A percentile compares a stretch with the other conserved stretches of the same genome.
Conservation (phyloP, 2,888 invertebrate species). For the Onthophagus sagittarius region DNA sequence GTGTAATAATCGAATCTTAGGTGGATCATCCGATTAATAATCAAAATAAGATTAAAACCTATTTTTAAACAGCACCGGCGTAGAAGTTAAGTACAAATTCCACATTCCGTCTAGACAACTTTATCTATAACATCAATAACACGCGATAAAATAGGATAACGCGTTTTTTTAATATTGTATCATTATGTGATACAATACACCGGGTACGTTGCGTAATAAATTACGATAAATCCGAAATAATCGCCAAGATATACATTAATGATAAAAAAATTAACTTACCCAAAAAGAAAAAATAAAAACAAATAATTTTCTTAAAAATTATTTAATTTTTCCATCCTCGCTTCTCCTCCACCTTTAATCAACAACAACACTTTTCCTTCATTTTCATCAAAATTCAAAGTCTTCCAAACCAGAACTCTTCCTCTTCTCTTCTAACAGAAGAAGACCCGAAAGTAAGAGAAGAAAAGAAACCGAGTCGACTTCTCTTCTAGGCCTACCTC, state of each 20-base stretch:
- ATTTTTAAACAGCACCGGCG: not conserved
- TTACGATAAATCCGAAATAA: not conserved
- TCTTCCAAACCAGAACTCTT: too few species aligned
- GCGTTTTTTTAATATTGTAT: not conserved
- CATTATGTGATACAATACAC: not conserved
- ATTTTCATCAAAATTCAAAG: not conserved
- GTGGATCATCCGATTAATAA: not conserved
- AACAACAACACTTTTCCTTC: not conserved
- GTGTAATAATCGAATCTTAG: not conserved
- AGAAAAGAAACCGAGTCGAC: too few species aligned
- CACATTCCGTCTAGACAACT: not conserved
- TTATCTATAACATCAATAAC: not conserved
- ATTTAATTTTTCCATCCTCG: not conserved
- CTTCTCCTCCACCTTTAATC: not conserved
- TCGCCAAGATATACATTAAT: not conserved
- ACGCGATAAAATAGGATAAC: not conserved
- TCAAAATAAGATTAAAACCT: not conserved
- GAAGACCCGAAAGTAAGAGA: too few species aligned
- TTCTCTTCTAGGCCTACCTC: conserved; percentile 38
- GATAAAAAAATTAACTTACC: not conserved
- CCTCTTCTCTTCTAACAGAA: too few species aligned
- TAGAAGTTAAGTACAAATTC: not conserved
- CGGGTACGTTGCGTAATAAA: not conserved
- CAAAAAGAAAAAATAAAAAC: not conserved
- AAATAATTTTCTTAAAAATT: not conserved